Percentiles rank a stretch among this genome's conserved stretches.
phyloP scores from a whole-genome alignment of 2,888 invertebrate species.

The Drosophila eohydei region DNA sequence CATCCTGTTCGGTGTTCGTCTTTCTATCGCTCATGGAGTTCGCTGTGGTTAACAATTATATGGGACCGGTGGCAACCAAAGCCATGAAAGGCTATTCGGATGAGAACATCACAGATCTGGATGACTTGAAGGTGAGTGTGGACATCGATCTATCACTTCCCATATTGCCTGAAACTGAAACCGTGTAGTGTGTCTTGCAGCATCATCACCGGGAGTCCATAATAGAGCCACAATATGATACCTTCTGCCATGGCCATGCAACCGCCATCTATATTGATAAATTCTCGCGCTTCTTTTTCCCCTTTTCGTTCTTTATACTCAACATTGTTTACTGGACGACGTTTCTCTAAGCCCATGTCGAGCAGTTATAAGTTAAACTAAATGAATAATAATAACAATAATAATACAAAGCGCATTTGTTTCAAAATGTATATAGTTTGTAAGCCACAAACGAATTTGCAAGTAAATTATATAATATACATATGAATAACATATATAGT shows the following conservation, averaged over 20 bases:
- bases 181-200: slow-evolving; percentile 34
- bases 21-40: slow-evolving; percentile 95
- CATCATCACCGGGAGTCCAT: slow-evolving; percentile 87
- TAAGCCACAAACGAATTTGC: slow-evolving; percentile 68
- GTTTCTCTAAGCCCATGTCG: slow-evolving; percentile 86
- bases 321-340: slow-evolving; percentile 96
- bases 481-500: slow-evolving; percentile 43
- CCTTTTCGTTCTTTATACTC: slow-evolving; percentile 95
- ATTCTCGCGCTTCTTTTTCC: slow-evolving; percentile 95
- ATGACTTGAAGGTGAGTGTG: slow-evolving; percentile 89
- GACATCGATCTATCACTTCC: no score
- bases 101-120: slow-evolving; percentile 91
- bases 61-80: slow-evolving; percentile 94
- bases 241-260: slow-evolving; percentile 92
- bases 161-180: slow-evolving; percentile 22
- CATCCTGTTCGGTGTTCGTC: slow-evolving; percentile 96
- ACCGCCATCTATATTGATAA: slow-evolving; percentile 94
- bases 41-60: slow-evolving; percentile 94
- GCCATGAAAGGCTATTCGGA: slow-evolving; percentile 96
- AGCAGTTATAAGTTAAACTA: not conserved
- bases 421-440: slow-evolving; percentile 79
- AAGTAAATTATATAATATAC: slow-evolving; percentile 59
- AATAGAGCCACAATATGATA: slow-evolving; percentile 92
- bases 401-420: slow-evolving; percentile 78
- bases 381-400: slow-evolving; percentile 21